Evolutionary conservation across 2,797 vertebrate species (phyloP).

Genomic region (Crax fasciolata): DNA sequence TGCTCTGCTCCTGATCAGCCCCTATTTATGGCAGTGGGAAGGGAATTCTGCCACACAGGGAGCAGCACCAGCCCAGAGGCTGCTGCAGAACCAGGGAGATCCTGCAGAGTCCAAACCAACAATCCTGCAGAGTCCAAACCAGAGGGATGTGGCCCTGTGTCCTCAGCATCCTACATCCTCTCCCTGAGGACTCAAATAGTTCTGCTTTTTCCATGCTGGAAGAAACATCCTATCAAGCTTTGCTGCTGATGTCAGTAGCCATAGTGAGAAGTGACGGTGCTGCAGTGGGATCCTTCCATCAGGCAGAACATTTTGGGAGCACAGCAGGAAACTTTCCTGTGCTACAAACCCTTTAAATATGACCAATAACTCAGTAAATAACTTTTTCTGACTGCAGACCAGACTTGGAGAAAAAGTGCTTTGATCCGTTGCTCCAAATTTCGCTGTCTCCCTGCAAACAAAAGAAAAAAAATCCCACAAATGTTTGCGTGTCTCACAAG

Average conservation of each 20-base stretch:
- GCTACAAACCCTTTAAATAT: not conserved
- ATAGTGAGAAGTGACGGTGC: not conserved
- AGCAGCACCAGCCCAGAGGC: not conserved
- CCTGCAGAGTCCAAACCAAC: not conserved
- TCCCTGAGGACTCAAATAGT: not conserved
- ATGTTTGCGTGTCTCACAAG: slow-evolving; percentile 31
- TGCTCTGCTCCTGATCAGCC: not conserved
- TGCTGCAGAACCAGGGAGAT: not conserved
- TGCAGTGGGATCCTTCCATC: not conserved
- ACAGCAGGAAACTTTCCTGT: not conserved
- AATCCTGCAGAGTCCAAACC: not conserved
- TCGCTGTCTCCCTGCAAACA: slow-evolving; percentile 60
- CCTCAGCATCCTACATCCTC: not conserved
- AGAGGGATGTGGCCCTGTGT: not conserved
- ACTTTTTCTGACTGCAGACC: not conserved
- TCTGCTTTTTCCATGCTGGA: not conserved
- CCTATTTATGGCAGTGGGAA: not conserved
- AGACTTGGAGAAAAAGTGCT: slow-evolving; percentile 11
- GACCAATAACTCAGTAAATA: not conserved
- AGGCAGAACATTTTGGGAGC: not conserved
- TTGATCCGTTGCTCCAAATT: slow-evolving; percentile 43
- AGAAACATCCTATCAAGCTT: not conserved
- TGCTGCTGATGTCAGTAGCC: not conserved
- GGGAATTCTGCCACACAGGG: not conserved
- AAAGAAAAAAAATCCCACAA: slow-evolving; percentile 29